Evolutionary conservation across 2,113 vertebrate genomes (phyloP).

Genomic region (Anseranas semipalmata): DNA sequence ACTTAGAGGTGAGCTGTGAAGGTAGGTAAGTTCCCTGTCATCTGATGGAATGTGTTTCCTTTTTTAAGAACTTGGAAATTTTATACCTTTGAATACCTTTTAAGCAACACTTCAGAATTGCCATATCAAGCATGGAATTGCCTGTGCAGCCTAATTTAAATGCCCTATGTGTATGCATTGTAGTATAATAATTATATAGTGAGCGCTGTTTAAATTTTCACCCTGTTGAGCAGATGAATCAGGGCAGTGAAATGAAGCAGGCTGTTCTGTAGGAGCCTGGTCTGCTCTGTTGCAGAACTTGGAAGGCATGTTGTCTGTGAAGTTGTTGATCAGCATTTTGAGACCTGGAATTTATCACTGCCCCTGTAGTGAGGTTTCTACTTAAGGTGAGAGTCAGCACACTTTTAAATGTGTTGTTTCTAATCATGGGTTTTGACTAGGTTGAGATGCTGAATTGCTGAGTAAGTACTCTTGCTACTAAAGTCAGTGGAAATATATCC

Average conservation of each 20-base stretch:
- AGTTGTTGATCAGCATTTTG: not conserved
- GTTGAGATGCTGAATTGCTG: not conserved
- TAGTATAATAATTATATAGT: not conserved
- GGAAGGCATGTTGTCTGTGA: not conserved
- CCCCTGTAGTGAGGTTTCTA: not conserved
- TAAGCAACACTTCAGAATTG: not conserved
- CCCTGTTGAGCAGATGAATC: not conserved
- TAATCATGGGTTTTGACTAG: not conserved
- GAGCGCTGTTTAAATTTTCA: constrained; percentile 22
- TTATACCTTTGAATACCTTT: not conserved
- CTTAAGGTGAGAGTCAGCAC: not conserved
- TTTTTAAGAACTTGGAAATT: not conserved
- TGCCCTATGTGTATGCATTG: not conserved
- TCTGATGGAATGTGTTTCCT: not conserved
- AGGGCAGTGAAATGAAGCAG: not conserved
- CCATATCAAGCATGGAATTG: not conserved
- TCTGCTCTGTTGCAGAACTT: not conserved
- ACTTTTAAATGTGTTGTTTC: not conserved
- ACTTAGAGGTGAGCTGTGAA: not conserved
- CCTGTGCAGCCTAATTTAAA: not conserved
- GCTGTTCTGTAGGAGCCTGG: not conserved
- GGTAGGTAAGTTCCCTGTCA: not conserved
- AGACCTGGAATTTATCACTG: not conserved
- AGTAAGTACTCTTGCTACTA: not conserved
- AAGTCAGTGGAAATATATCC: not conserved